Evolutionary conservation across 1,140 invertebrate genomes (phyloP), one percentile per base, ranked within the genome.

Genomic region (Pseudachorutes palmiensis): DNA sequence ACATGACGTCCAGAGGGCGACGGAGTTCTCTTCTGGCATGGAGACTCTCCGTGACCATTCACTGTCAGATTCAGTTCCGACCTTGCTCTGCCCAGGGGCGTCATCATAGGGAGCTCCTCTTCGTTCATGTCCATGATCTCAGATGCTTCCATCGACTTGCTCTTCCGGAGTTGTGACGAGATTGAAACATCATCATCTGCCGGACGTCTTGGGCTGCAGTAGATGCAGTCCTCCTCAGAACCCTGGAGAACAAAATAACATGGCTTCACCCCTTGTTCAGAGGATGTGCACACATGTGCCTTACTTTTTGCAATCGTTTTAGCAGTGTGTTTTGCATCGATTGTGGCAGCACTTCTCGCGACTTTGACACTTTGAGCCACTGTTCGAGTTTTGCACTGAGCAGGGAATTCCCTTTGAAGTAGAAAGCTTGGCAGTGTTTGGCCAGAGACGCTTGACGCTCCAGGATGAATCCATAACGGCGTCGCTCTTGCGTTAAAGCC

Each of bases 401-500:
- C 49, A 88, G 82, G 22, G 85, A 83, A 45, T 86, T 83, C 63
- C 89, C 90, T 67, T 88, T 86, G 69, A 83, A 83, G 78, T 95
- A 90, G 80, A 92, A 92, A 66, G 88, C 89, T 69, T 91, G 83
- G 82, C 91, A 92, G 78, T 95, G 90, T 78, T 92, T 92, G n/a
- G 91, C 89, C 55, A 95, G 81, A 1, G 90, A 91, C 75, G 90
- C 92, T 74, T 95, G 90, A 71, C 92, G 83, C 78, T 95, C 92
- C 72, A 97, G 80, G 22, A 96, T 89, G 77, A 95, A 96, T 57
- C 93, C 92, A 78, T 95, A 95, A 72, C 92, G 85, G 66, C 92
- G 84, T 69, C 93, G 83, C 78, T 97, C 92, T 79, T 97, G 92
- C 45, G 91, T 91, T 85, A 95, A 89, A 45, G 92, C 92, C 92